These are phyloP conservation scores for Parazoanthus swiftii DNA, from an alignment of 92 coral and sea anemone genomes.

Conservation along the genomic window DNA sequence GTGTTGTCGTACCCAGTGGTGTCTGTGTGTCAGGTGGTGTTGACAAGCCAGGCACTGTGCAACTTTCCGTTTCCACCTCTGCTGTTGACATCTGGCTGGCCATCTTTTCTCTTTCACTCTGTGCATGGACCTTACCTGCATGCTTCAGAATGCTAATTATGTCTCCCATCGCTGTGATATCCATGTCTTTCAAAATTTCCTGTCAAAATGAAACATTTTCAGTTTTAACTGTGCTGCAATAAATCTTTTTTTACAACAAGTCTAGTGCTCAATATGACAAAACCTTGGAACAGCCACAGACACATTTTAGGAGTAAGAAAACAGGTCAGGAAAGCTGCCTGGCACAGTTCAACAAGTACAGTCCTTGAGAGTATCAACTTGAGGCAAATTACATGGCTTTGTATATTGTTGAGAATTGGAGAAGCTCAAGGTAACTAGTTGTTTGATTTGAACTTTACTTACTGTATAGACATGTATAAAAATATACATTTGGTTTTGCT, in stretches of 20 bases:
- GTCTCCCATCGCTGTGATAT: slow-evolving; percentile 93
- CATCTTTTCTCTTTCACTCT: slow-evolving; percentile 87
- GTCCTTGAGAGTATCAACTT: no score
- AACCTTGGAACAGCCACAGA: neutral
- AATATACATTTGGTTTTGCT: no score
- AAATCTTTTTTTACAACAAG: neutral
- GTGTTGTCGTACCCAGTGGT: slow-evolving; percentile 44
- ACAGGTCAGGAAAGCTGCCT: no score
- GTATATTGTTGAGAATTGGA: no score
- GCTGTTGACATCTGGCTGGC: slow-evolving; percentile 70
- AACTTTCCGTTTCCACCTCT: slow-evolving; percentile 2
- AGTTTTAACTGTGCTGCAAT: neutral
- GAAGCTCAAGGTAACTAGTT: no score
- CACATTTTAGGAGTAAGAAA: no score
- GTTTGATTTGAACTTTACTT: no score
- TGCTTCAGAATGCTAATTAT: slow-evolving; percentile 91
- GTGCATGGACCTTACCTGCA: slow-evolving; percentile 88
- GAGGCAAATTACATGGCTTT: no score
- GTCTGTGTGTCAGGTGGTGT: slow-evolving; percentile 37
- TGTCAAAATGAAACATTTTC: slow-evolving; percentile 17
- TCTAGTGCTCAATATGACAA: neutral
- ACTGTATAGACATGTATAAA: no score
- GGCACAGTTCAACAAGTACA: no score
- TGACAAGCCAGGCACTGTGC: slow-evolving; percentile 15
- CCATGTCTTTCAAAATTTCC: slow-evolving; percentile 97